Percentiles rank a stretch among this genome's conserved stretches.
Evolutionary conservation across 2,113 vertebrate species (phyloP).

Genomic region (Pteropus alecto): DNA sequence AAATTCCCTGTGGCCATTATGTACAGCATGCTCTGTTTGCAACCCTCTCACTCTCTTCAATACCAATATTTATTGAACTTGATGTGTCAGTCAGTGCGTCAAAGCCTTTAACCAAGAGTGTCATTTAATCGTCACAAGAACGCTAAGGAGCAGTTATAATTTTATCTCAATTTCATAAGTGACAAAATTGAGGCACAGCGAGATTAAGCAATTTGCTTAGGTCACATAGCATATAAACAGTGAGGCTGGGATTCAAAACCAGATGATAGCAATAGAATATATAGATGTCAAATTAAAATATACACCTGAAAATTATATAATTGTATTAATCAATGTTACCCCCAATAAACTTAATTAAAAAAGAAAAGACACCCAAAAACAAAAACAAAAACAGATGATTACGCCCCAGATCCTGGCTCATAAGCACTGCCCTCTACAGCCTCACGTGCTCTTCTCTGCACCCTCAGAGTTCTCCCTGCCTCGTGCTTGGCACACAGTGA

Average conservation of each 20-base stretch:
- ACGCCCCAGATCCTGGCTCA: background rate
- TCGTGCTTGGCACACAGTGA: background rate
- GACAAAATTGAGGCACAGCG: background rate
- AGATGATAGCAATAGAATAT: background rate
- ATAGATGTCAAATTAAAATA: too few species aligned
- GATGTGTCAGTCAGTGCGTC: background rate
- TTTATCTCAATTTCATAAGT: background rate
- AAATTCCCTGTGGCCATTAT: too few species aligned
- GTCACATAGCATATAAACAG: background rate
- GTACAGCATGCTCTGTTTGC: accelerated
- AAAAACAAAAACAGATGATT: background rate
- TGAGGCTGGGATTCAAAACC: background rate
- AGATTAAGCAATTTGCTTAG: background rate
- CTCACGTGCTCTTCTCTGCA: background rate
- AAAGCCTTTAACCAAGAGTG: background rate
- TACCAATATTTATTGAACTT: background rate
- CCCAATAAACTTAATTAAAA: too few species aligned
- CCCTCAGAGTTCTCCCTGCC: background rate
- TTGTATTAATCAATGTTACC: too few species aligned
- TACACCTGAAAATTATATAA: too few species aligned
- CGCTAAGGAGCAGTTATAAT: too few species aligned
- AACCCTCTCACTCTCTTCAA: background rate
- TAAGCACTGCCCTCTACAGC: accelerated
- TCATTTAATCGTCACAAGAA: background rate
- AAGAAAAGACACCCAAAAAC: too few species aligned